Conservation (phyloP, 2,888 invertebrate genomes). For the Netelia fuscicornis region DNA sequence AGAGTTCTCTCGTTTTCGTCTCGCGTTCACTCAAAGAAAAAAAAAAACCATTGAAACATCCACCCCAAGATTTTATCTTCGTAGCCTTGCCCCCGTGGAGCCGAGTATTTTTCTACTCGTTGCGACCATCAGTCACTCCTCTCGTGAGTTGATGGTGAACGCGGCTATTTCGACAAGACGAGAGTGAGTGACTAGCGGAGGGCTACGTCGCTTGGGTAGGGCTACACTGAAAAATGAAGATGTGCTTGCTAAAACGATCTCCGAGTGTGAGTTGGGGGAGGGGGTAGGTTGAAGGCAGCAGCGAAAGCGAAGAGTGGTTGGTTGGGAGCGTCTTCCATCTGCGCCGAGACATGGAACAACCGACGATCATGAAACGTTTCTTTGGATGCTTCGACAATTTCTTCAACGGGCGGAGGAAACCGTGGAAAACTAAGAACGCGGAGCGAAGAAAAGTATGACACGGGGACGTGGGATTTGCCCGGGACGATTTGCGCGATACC, state of each 20-base stretch:
- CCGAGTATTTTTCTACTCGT: slow-evolving; percentile 34
- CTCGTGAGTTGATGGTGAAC: slow-evolving; percentile 16
- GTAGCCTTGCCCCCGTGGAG: slow-evolving; percentile 1
- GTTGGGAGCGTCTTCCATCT: not conserved
- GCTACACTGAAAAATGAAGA: slow-evolving; percentile 20
- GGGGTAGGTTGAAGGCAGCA: not conserved
- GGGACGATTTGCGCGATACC: slow-evolving; percentile 23
- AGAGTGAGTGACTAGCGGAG: not conserved
- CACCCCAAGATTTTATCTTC: not conserved
- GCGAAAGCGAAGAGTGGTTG: not conserved
- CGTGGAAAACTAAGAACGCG: slow-evolving; percentile 17
- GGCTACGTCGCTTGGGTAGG: not conserved
- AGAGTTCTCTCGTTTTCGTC: not conserved
- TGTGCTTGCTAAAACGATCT: not conserved
- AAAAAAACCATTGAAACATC: not conserved
- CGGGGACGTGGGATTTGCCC: not conserved
- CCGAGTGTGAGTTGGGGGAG: not conserved
- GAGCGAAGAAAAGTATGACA: slow-evolving; percentile 13
- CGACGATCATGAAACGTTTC: slow-evolving; percentile 12
- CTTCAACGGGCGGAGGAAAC: not conserved
- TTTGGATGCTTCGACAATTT: slow-evolving; percentile 3
- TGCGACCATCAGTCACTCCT: slow-evolving; percentile 42
- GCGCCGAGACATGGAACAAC: not conserved
- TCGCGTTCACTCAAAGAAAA: not conserved
- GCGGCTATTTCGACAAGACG: slow-evolving; percentile 4